Evolutionary conservation across 2,113 vertebrate genomes (phyloP).

Genomic region (Entomyzon cyanotis): DNA sequence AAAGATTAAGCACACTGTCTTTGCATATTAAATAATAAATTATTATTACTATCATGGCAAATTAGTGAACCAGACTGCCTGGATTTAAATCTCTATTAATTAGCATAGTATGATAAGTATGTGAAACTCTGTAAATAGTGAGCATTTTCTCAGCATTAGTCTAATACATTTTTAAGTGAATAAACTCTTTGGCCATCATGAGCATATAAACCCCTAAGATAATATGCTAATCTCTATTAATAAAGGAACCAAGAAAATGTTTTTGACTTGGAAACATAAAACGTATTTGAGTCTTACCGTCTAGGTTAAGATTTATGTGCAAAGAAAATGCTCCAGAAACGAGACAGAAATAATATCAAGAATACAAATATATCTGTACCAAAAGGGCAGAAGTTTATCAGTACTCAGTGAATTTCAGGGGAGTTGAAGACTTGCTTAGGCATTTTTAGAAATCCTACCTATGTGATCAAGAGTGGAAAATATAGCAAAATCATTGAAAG

Average conservation of each 20-base stretch:
- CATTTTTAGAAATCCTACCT: neutral
- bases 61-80: neutral
- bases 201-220: neutral
- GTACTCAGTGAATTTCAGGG: neutral
- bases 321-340: neutral
- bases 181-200: neutral
- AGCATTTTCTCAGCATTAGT: slow-evolving; percentile 6
- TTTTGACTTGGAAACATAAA: neutral
- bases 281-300: neutral
- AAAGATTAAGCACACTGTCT: neutral
- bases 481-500: neutral
- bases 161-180: neutral
- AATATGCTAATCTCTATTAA: neutral
- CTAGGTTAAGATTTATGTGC: neutral
- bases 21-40: slow-evolving; percentile 39
- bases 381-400: neutral
- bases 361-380: neutral
- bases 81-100: slow-evolving; percentile 29
- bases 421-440: neutral
- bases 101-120: neutral
- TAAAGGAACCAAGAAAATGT: neutral
- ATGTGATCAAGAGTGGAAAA: neutral
- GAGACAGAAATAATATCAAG: neutral
- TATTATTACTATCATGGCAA: neutral
- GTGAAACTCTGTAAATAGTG: slow-evolving; percentile 4